Conservation (phyloP, 2,797 vertebrate species). For the Manis pentadactyla region DNA sequence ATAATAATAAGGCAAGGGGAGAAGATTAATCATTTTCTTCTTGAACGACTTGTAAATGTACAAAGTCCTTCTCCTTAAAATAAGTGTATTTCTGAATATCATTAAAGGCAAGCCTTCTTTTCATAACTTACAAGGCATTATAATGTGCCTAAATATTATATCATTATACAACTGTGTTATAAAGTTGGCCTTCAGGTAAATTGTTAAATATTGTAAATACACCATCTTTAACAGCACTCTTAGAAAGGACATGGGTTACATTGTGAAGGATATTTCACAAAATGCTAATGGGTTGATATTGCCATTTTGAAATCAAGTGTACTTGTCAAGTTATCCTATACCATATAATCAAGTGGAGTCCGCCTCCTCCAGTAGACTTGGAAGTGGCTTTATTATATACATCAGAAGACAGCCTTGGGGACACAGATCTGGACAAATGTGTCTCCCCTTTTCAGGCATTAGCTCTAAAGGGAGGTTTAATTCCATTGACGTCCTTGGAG, state of each 20-base stretch:
- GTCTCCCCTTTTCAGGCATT: not conserved
- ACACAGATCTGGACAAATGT: not conserved
- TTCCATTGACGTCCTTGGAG: not conserved
- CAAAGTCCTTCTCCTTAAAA: not conserved
- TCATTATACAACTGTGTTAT: not conserved
- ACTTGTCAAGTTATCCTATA: not conserved
- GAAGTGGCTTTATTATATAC: not conserved
- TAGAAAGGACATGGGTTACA: not conserved
- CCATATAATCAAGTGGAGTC: not conserved
- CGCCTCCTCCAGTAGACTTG: not conserved
- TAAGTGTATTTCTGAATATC: conserved; percentile 22
- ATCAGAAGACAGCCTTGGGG: not conserved
- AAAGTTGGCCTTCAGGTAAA: not conserved
- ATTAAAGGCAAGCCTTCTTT: not conserved
- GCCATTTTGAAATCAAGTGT: not conserved
- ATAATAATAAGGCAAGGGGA: not conserved
- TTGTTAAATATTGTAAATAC: not conserved
- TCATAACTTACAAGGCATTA: not conserved
- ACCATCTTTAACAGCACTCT: not conserved
- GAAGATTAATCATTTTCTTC: not conserved
- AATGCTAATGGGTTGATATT: not conserved
- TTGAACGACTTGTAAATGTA: not conserved
- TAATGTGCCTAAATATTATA: not conserved
- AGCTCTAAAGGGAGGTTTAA: not conserved
- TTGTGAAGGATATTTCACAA: not conserved